A percentile compares a stretch with the other conserved stretches of the same genome.
Conservation (phyloP, 2,888 invertebrate genomes). For the Sesia apiformis region DNA sequence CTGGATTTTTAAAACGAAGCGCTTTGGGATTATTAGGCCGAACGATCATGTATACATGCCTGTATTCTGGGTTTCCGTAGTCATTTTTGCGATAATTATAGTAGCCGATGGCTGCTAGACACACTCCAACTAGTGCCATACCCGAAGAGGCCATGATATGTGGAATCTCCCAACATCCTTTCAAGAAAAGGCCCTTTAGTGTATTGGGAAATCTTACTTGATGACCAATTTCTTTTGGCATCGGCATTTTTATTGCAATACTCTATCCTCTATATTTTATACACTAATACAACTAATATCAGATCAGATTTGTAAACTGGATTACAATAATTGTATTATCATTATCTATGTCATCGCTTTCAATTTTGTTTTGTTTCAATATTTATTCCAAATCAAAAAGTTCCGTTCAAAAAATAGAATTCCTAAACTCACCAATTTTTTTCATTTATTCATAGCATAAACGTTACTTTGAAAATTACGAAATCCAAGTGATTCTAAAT, state of each 20-base stretch:
- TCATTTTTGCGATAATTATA: conserved; percentile 63
- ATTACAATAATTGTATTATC: too few relatives aligned
- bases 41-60: conserved; percentile 73
- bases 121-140: conserved; percentile 73
- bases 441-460: too few relatives aligned
- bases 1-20: conserved; percentile 40
- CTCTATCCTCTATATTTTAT: too few relatives aligned
- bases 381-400: too few relatives aligned
- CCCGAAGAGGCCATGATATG: conserved; percentile 77
- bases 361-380: too few relatives aligned
- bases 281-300: too few relatives aligned
- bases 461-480: too few relatives aligned
- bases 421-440: too few relatives aligned
- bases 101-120: conserved; percentile 51
- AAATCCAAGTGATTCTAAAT: too few relatives aligned
- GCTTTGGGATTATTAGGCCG: conserved; percentile 78
- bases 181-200: conserved; percentile 32
- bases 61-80: conserved; percentile 79
- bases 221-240: conserved; percentile 37
- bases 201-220: conserved; percentile 34
- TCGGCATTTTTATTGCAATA: conserved; percentile 11
- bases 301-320: too few relatives aligned
- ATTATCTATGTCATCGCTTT: too few relatives aligned
- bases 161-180: conserved; percentile 80
- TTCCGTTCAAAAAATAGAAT: too few relatives aligned